A percentile compares a stretch with the other conserved stretches of the same genome.
phyloP scores from a whole-genome alignment of 2,113 vertebrate genomes.

The Tyto alba region DNA sequence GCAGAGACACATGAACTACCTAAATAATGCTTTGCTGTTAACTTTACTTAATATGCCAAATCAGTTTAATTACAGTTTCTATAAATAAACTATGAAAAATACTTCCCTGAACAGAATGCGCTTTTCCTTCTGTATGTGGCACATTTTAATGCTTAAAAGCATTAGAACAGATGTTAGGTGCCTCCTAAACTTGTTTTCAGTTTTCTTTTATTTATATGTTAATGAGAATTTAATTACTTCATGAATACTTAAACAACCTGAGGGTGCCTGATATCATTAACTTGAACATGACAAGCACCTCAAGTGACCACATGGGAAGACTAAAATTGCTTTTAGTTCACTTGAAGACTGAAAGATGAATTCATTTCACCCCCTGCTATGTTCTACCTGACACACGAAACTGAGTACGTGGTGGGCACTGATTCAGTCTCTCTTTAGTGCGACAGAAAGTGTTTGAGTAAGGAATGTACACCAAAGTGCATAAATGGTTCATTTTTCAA shows the following conservation, averaged over 20 bases:
- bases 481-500: constrained; percentile 50
- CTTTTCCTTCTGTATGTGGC: constrained; percentile 70
- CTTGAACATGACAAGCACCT: constrained; percentile 83
- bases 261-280: constrained; percentile 85
- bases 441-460: constrained; percentile 33
- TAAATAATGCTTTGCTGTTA: constrained; percentile 62
- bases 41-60: constrained; percentile 71
- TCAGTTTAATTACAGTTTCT: constrained; percentile 77
- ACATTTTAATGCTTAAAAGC: constrained; percentile 81
- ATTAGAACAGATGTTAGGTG: constrained; percentile 85
- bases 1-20: constrained; percentile 38
- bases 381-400: constrained; percentile 70
- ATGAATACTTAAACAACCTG: constrained; percentile 86
- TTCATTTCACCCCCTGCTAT: constrained; percentile 78
- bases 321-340: constrained; percentile 81
- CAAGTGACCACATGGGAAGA: constrained; percentile 85
- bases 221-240: constrained; percentile 91
- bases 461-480: not conserved
- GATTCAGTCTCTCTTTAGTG: constrained; percentile 46
- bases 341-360: constrained; percentile 77
- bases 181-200: constrained; percentile 81
- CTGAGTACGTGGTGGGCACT: constrained; percentile 42
- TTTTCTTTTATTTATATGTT: constrained; percentile 89
- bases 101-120: constrained; percentile 71
- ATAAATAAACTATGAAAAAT: constrained; percentile 78